Conservation (phyloP, 2,113 vertebrate genomes). For the Anhinga rufa region DNA sequence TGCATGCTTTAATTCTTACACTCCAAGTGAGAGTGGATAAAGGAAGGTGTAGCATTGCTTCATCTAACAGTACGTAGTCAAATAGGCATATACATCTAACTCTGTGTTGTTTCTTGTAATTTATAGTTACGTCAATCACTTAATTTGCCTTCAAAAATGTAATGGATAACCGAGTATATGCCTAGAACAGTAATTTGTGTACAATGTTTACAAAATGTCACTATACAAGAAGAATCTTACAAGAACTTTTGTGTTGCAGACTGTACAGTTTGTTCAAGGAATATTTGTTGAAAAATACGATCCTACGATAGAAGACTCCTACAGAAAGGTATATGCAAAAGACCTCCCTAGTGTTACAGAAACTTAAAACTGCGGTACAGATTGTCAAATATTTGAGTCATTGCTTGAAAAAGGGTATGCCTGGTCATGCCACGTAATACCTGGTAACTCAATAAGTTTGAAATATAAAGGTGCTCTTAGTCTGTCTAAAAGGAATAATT, state of each 20-base stretch:
- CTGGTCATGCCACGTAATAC: not conserved
- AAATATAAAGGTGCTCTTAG: not conserved
- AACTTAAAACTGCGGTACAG: not conserved
- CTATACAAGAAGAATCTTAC: not conserved
- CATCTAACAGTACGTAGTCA: not conserved
- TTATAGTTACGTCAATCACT: not conserved
- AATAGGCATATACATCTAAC: not conserved
- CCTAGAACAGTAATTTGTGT: not conserved
- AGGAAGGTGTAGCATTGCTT: not conserved
- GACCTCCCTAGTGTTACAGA: not conserved
- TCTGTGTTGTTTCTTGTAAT: not conserved
- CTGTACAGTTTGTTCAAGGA: constrained; percentile 87
- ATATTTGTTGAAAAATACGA: constrained; percentile 89
- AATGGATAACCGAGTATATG: not conserved
- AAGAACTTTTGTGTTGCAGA: constrained; percentile 68
- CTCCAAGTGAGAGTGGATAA: not conserved
- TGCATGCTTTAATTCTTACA: not conserved
- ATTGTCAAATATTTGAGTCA: not conserved
- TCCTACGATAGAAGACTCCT: constrained; percentile 86
- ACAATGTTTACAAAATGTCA: not conserved
- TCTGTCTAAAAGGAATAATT: not conserved
- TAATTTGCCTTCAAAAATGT: not conserved
- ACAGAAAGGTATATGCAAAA: constrained; percentile 76
- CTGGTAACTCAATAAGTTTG: not conserved
- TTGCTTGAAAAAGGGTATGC: not conserved